Percentiles rank a stretch among this genome's conserved stretches.
Conservation (phyloP, 1,140 invertebrate genomes). For the Xylocopa sonorina region DNA sequence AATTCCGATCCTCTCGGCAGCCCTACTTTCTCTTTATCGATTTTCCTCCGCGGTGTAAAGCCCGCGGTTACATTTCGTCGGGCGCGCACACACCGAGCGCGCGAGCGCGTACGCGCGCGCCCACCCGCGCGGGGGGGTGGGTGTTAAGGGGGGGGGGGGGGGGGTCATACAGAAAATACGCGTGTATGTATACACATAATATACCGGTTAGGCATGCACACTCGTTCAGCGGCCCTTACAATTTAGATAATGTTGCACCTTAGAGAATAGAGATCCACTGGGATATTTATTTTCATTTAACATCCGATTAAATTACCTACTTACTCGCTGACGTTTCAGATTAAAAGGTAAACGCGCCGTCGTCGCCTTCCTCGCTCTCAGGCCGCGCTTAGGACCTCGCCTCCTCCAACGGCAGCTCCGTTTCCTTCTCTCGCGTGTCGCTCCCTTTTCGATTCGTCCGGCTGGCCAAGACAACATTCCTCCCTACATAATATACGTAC, state of each 20-base stretch:
- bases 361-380: slow-evolving; percentile 50
- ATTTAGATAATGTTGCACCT: slow-evolving; percentile 75
- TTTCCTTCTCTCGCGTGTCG: background rate
- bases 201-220: slow-evolving; percentile 61
- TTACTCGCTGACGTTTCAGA: slow-evolving; percentile 58
- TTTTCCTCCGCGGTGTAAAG: slow-evolving; percentile 39
- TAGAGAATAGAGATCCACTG: slow-evolving; percentile 74
- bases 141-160: too few relatives aligned
- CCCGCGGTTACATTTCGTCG: slow-evolving; percentile 3
- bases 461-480: background rate
- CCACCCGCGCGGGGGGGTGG: slow-evolving; percentile 32
- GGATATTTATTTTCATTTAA: slow-evolving; percentile 67
- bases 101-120: background rate
- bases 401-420: slow-evolving; percentile 54
- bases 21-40: slow-evolving; percentile 44
- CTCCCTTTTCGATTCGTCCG: background rate
- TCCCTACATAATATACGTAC: background rate
- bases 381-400: slow-evolving; percentile 67
- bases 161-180: slow-evolving; percentile 55
- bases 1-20: slow-evolving; percentile 26
- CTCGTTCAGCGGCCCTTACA: slow-evolving; percentile 52
- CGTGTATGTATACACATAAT: slow-evolving; percentile 46
- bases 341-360: slow-evolving; percentile 52
- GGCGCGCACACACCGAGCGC: background rate
- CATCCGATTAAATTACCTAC: slow-evolving; percentile 75